These are phyloP conservation scores for Lobophora halterata DNA, from an alignment of 2,888 invertebrate genomes.

Conservation along the genomic window DNA sequence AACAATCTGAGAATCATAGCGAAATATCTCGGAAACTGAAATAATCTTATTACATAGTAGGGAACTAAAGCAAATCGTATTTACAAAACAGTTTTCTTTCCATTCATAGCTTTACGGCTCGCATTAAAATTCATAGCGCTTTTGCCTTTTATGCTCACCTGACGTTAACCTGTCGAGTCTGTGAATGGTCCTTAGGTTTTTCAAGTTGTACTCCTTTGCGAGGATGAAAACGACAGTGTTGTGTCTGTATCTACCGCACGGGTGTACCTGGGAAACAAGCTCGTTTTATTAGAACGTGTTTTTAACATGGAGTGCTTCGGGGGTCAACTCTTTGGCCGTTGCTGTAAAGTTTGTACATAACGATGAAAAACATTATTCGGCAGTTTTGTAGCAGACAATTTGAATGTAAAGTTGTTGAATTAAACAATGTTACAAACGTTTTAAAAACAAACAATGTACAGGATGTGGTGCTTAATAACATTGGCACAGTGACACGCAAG, in stretches of 20 bases:
- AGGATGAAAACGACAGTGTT: slow-evolving; percentile 98
- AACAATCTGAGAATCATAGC: no score
- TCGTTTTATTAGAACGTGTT: slow-evolving; percentile 22
- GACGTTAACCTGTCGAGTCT: slow-evolving; percentile 98
- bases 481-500: slow-evolving; percentile 15
- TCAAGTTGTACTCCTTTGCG: slow-evolving; percentile 96
- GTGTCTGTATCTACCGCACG: slow-evolving; percentile 98
- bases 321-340: slow-evolving; percentile 5
- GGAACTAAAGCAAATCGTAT: no score
- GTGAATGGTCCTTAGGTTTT: slow-evolving; percentile 96
- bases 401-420: slow-evolving; percentile 1
- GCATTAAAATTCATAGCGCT: background rate
- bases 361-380: background rate
- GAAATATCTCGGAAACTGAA: no score
- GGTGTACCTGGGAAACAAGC: slow-evolving; percentile 88
- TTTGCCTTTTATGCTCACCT: slow-evolving; percentile 64
- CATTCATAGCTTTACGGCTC: background rate
- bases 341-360: slow-evolving; percentile 10
- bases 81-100: no score
- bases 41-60: no score
- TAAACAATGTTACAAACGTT: slow-evolving; percentile 4
- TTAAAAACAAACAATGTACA: slow-evolving; percentile 7
- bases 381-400: slow-evolving; percentile 1
- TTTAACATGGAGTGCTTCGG: slow-evolving; percentile 11
- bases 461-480: slow-evolving; percentile 11